phyloP scores from a whole-genome alignment of 2,113 vertebrate genomes.

The Microcebus tavaratra region DNA sequence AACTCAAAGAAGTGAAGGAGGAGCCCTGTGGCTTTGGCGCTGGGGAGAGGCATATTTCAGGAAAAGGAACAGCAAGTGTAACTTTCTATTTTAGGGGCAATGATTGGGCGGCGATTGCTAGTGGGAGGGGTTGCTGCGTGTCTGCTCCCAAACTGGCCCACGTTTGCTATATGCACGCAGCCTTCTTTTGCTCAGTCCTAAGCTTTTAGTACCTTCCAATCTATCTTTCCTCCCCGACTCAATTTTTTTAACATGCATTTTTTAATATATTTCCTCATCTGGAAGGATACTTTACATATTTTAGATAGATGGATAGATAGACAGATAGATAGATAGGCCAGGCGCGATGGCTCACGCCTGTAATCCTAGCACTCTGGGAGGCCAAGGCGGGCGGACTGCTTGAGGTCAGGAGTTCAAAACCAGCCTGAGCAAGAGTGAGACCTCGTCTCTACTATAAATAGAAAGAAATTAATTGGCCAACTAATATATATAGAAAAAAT shows the following conservation, averaged over 20 bases:
- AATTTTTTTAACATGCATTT: not conserved
- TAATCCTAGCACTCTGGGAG: no score
- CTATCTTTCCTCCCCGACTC: not conserved
- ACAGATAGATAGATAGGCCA: no score
- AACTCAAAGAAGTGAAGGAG: not conserved
- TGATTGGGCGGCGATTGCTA: rapidly evolving
- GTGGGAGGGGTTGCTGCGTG: not conserved
- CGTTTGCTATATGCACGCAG: not conserved
- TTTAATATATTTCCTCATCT: not conserved
- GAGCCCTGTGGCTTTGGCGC: not conserved
- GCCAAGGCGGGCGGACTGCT: no score
- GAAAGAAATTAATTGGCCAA: no score
- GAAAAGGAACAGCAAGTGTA: not conserved
- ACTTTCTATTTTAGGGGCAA: not conserved
- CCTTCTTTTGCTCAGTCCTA: not conserved
- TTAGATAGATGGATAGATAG: not conserved
- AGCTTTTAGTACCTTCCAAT: not conserved
- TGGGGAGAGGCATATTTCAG: not conserved
- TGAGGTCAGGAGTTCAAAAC: no score
- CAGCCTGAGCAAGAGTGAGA: no score
- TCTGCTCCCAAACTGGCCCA: not conserved
- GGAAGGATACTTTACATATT: not conserved
- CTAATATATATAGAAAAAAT: no score
- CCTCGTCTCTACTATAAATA: no score
- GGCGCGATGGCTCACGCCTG: no score